phyloP scores from a whole-genome alignment of 2,888 invertebrate species.

The Herminia tarsipennalis region DNA sequence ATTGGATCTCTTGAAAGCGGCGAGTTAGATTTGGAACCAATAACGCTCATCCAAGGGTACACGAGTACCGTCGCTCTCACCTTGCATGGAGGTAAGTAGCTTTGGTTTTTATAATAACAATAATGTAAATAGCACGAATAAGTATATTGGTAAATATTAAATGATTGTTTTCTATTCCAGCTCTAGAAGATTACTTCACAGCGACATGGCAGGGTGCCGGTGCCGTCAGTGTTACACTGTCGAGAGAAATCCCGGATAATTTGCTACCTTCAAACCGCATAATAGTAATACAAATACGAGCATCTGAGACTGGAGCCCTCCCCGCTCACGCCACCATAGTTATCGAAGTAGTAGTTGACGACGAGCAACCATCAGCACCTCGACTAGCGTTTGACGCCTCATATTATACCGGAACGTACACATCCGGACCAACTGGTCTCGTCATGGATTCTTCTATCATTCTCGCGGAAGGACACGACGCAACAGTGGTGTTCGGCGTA shows the following conservation, averaged over 20 bases:
- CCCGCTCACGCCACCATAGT: conserved; percentile 40
- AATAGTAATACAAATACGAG: conserved; percentile 36
- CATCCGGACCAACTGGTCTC: too few relatives aligned
- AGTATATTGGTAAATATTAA: too few relatives aligned
- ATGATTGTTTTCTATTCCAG: too few relatives aligned
- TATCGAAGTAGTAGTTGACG: conserved; percentile 26
- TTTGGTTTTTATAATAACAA: too few relatives aligned
- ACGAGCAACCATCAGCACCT: background rate
- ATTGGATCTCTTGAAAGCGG: conserved; percentile 26
- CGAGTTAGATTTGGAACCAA: conserved; percentile 33
- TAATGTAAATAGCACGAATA: too few relatives aligned
- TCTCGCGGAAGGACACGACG: conserved; percentile 42
- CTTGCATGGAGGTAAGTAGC: conserved; percentile 50
- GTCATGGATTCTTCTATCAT: too few relatives aligned
- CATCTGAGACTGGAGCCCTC: conserved; percentile 26
- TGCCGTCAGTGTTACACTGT: conserved; percentile 24
- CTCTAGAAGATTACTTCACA: conserved; percentile 30
- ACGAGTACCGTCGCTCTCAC: conserved; percentile 38
- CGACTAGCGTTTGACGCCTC: conserved; percentile 28
- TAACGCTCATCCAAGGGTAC: conserved; percentile 47
- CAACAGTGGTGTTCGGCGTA: conserved; percentile 39
- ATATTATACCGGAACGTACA: too few relatives aligned
- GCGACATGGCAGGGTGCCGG: conserved; percentile 10
- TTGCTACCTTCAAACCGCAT: conserved; percentile 30
- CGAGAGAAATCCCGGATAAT: conserved; percentile 34